Conservation (phyloP, 2,888 invertebrate genomes). For the Lycia hirtaria region DNA sequence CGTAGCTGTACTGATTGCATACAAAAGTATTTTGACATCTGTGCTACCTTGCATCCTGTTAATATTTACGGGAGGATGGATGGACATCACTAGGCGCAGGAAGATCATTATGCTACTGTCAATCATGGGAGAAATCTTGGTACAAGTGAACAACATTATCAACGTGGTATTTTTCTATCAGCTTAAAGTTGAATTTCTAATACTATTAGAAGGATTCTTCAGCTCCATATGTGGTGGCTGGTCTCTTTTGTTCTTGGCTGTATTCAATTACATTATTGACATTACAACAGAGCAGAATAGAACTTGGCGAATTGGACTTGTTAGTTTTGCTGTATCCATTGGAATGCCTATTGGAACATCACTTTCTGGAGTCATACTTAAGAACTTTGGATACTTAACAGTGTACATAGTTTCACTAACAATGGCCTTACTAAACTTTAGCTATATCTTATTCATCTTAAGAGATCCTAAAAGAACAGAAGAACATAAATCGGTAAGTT, state of each 20-base stretch:
- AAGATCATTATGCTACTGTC: conserved; percentile 72
- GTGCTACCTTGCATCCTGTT: conserved; percentile 89
- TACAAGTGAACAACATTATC: conserved; percentile 53
- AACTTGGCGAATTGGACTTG: not conserved
- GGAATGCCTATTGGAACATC: conserved; percentile 8
- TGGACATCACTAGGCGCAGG: conserved; percentile 66
- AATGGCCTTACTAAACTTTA: conserved; percentile 3
- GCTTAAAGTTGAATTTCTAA: not conserved
- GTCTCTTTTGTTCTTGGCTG: conserved; percentile 64
- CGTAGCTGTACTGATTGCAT: conserved; percentile 89
- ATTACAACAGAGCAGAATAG: conserved; percentile 65
- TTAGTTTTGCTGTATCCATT: conserved; percentile 7
- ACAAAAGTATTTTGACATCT: conserved; percentile 90
- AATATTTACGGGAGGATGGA: conserved; percentile 81
- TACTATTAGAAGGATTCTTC: not conserved
- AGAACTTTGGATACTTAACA: conserved; percentile 30
- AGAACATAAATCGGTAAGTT: conserved; percentile 73
- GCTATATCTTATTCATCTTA: conserved; percentile 17
- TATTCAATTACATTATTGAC: conserved; percentile 72
- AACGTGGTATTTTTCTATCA: conserved; percentile 8
- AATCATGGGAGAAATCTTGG: conserved; percentile 61
- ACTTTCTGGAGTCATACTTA: conserved; percentile 2
- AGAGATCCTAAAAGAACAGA: conserved; percentile 73
- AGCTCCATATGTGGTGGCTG: conserved; percentile 1
- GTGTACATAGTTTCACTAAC: conserved; percentile 17